phyloP scores from a whole-genome alignment of 2,888 invertebrate genomes.

The Megalurothrips usitatus region DNA sequence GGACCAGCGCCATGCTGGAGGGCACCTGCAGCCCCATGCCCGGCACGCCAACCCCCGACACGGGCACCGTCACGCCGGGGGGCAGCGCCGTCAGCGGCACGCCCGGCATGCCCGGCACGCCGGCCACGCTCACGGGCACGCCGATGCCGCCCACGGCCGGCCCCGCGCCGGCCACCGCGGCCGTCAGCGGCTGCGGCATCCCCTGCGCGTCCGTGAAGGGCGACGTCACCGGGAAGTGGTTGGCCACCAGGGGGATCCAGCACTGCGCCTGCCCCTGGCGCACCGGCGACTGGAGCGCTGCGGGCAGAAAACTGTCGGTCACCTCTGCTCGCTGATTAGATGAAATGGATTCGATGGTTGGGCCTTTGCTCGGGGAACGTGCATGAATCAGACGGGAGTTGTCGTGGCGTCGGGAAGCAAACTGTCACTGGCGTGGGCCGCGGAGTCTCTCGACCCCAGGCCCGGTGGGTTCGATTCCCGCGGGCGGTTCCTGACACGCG shows the following conservation, averaged over 20 bases:
- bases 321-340: too few species aligned
- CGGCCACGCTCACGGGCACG: conserved; percentile 31
- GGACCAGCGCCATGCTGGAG: conserved; percentile 35
- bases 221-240: conserved; percentile 65
- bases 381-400: too few species aligned
- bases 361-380: too few species aligned
- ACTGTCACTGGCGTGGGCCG: too few species aligned
- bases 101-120: conserved; percentile 27
- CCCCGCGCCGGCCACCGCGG: conserved; percentile 28
- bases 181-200: conserved; percentile 20
- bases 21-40: conserved; percentile 27
- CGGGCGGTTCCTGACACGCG: too few species aligned
- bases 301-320: neutral
- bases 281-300: conserved; percentile 45
- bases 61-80: conserved; percentile 27
- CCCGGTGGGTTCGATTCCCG: too few species aligned
- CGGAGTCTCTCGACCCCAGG: too few species aligned
- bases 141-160: conserved; percentile 28
- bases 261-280: conserved; percentile 53
- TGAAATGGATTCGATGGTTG: too few species aligned
- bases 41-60: conserved; percentile 5
- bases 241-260: conserved; percentile 67
- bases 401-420: too few species aligned
- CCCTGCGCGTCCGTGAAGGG: conserved; percentile 53
- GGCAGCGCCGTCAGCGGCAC: conserved; percentile 25